Evolutionary conservation across 2,113 vertebrate genomes (phyloP), one percentile per base, ranked within the genome.

Genomic region (Parus major): DNA sequence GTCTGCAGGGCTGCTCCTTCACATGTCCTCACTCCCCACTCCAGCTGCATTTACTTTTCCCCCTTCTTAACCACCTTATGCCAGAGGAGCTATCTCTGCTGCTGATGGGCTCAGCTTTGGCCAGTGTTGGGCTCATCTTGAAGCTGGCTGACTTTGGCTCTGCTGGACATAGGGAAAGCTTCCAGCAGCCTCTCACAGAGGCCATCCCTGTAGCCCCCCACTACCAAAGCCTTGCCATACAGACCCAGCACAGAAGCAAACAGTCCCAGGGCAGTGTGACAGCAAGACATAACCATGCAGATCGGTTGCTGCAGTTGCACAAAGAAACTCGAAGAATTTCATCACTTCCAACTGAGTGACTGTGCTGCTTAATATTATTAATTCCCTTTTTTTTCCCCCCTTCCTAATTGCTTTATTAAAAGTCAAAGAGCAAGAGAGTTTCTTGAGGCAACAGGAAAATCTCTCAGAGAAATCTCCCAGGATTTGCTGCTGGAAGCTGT

Each of bases 371-470:
- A 80, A 69, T 35, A 70, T 27, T 70, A 61, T 36, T 83, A 1
- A 70, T 91, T 78, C 28, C 0, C 27, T 42, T 66, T 29, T 64
- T 57, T 13, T 55, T 15, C 3, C 3, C 3, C 4, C 39, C 39
- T 2, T 1, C 4, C 31, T 90, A 90, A 97, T 92, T 95, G 86
- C 68, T 66, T 52, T 77, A 80, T 92, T 93, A 83, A 92, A 95
- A 96, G 55, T 60, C 82, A 90, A 96, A 93, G 88, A 96, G 91
- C 61, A 86, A 77, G 44, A 86, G 33, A 63, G 50, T 83, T 88
- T 97, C 85, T 96, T 77, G 75, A 95, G 88, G 79, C 90, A 92
- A 86, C 16, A 63, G 71, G 27, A 59, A 94, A 88, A 72, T 83
- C 66, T 95, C 64, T 81, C 3, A 1, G 52, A 44, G n/a, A 81